These are phyloP conservation scores for Oscheius onirici DNA, from an alignment of 2,888 invertebrate species.

Conservation along the genomic window DNA sequence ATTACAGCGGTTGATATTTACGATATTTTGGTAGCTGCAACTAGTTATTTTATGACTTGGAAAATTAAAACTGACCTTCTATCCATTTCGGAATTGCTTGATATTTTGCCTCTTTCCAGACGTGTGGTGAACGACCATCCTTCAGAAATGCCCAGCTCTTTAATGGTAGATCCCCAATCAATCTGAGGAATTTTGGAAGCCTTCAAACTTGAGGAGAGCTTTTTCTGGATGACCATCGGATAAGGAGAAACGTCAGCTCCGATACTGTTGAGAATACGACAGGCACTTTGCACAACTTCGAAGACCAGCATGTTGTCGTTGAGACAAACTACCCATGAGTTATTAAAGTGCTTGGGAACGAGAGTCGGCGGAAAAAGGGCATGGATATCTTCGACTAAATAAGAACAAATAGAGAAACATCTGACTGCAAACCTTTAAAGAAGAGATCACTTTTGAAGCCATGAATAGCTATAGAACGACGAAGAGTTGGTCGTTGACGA, in stretches of 20 bases:
- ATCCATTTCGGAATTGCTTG: background rate
- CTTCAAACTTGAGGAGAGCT: background rate
- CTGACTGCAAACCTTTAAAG: constrained; percentile 22
- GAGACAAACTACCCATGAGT: background rate
- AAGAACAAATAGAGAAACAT: background rate
- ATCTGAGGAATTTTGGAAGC: background rate
- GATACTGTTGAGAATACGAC: background rate
- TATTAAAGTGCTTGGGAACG: background rate
- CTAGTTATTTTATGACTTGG: background rate
- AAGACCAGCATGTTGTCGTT: constrained; percentile 26
- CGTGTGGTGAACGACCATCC: background rate
- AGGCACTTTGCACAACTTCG: background rate
- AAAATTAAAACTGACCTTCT: background rate
- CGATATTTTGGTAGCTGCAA: background rate
- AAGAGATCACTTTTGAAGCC: constrained; percentile 9
- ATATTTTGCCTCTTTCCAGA: constrained; percentile 7
- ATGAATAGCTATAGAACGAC: constrained; percentile 2
- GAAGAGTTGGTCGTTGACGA: constrained; percentile 3
- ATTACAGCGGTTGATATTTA: background rate
- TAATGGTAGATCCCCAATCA: constrained; percentile 23
- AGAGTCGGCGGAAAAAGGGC: background rate
- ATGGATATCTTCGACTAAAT: constrained; percentile 28
- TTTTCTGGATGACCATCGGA: background rate
- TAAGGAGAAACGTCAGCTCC: constrained; percentile 19
- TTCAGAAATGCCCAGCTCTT: constrained; percentile 10